Percentiles rank a stretch among this genome's conserved stretches.
Conservation (phyloP, 2,888 invertebrate species). For the Dolomedes plantarius region DNA sequence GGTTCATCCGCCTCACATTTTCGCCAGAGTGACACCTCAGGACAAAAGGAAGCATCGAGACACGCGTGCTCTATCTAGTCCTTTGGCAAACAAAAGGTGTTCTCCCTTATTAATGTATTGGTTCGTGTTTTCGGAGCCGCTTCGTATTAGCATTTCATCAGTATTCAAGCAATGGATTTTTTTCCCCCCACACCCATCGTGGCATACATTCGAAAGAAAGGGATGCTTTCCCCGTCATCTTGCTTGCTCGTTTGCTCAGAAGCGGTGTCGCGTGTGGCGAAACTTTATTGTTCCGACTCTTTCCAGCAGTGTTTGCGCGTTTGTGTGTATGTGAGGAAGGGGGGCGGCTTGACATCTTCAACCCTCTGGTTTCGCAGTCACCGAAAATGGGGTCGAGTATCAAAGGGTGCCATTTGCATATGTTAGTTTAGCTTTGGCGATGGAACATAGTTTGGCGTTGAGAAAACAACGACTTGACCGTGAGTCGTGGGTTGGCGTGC, state of each 20-base stretch:
- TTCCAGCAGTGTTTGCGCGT: no score
- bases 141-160: neutral
- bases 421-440: neutral
- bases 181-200: neutral
- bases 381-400: neutral
- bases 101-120: no score
- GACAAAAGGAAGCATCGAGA: no score
- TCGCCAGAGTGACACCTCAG: no score
- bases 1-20: no score
- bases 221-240: neutral
- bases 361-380: neutral
- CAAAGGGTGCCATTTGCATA: neutral
- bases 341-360: neutral
- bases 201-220: neutral
- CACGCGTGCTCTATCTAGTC: no score
- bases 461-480: neutral
- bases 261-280: neutral
- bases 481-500: neutral
- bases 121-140: no score
- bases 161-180: neutral
- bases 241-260: no score
- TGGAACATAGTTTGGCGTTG: constrained; percentile 1
- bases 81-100: no score
- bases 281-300: neutral
- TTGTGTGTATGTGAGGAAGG: no score